These are phyloP conservation scores for Arctia plantaginis DNA, from an alignment of 2,888 invertebrate genomes.

Conservation along the genomic window DNA sequence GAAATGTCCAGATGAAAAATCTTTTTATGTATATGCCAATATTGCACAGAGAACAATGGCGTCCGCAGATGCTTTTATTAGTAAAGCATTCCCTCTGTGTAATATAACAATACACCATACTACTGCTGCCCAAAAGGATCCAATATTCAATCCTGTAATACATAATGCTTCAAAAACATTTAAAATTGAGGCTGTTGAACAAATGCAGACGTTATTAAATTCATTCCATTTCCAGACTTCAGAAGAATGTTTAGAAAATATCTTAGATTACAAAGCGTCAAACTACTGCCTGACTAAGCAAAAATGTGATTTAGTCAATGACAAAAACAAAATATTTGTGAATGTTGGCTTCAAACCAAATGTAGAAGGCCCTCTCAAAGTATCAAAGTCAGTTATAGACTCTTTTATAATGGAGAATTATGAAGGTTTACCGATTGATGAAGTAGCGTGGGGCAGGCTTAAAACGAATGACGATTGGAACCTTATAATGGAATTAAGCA, in stretches of 20 bases:
- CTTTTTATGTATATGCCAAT: conserved; percentile 75
- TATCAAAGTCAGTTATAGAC: conserved; percentile 73
- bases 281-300: conserved; percentile 61
- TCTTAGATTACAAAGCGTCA: conserved; percentile 74
- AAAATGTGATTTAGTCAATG: conserved; percentile 66
- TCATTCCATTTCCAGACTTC: conserved; percentile 62
- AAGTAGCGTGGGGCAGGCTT: conserved; percentile 77
- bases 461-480: conserved; percentile 60
- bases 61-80: conserved; percentile 72
- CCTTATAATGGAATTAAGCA: conserved; percentile 61
- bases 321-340: conserved; percentile 63
- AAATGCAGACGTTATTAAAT: conserved; percentile 65
- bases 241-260: conserved; percentile 61
- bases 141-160: conserved; percentile 71
- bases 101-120: conserved; percentile 68
- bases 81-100: conserved; percentile 70
- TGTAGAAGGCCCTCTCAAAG: conserved; percentile 73
- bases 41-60: conserved; percentile 70
- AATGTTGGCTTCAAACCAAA: conserved; percentile 66
- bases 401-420: conserved; percentile 79
- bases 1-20: conserved; percentile 64
- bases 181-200: conserved; percentile 56
- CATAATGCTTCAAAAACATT: conserved; percentile 69
- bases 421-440: conserved; percentile 65
- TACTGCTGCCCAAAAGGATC: conserved; percentile 57